A percentile compares a stretch with the other conserved stretches of the same genome.
Conservation (phyloP, 2,888 invertebrate genomes). For the Trichogramma evanescens region DNA sequence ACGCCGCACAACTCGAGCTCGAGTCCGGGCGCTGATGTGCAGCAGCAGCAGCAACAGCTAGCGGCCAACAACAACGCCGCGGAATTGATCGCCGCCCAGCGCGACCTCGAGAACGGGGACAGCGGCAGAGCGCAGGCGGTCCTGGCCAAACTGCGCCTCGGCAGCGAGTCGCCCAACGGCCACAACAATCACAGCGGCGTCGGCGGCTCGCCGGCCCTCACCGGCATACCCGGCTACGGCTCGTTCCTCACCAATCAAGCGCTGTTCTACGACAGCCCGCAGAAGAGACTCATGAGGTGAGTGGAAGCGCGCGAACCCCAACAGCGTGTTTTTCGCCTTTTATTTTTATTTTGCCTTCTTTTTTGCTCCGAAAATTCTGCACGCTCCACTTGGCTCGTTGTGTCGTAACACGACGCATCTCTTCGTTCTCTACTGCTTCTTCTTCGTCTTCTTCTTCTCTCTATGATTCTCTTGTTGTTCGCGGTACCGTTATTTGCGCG, state of each 20-base stretch:
- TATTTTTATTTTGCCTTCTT: not conserved
- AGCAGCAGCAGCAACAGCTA: constrained; percentile 24
- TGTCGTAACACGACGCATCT: not conserved
- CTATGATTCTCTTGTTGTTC: not conserved
- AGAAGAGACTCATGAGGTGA: constrained; percentile 45
- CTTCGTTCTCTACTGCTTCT: not conserved
- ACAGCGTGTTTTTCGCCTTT: not conserved
- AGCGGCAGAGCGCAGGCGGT: constrained; percentile 45
- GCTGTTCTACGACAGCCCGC: constrained; percentile 41
- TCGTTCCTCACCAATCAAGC: constrained; percentile 36
- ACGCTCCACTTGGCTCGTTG: not conserved
- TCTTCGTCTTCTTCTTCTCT: not conserved
- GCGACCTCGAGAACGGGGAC: constrained; percentile 47
- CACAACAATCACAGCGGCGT: constrained; percentile 24
- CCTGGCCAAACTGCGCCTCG: constrained; percentile 5
- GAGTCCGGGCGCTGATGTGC: constrained; percentile 24
- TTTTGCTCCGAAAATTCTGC: not conserved
- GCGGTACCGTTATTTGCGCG: too few relatives aligned
- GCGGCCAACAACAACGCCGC: not conserved
- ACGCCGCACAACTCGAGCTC: too few relatives aligned
- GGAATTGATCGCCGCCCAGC: constrained; percentile 47
- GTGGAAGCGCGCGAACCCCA: not conserved
- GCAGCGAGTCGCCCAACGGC: not conserved
- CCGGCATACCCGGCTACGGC: constrained; percentile 37
- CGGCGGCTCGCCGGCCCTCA: constrained; percentile 38